phyloP scores from a whole-genome alignment of 1,140 invertebrate species.

The Cydia splendana region DNA sequence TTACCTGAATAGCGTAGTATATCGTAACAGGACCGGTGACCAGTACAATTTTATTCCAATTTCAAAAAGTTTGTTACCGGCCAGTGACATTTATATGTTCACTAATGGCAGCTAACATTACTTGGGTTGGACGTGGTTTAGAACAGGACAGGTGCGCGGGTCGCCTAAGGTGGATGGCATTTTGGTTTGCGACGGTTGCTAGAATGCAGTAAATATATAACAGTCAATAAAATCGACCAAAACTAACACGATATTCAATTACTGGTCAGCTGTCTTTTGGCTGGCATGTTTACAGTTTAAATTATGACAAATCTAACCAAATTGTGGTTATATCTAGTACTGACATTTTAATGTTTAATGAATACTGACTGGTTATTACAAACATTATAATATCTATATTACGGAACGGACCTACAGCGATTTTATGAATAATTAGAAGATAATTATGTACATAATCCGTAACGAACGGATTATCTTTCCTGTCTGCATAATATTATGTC shows the following conservation, averaged over 20 bases:
- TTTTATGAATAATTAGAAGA: background rate
- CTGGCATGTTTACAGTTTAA: background rate
- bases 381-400: background rate
- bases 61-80: background rate
- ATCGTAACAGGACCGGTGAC: background rate
- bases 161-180: constrained; percentile 48
- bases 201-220: background rate
- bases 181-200: constrained; percentile 40
- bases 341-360: too few species aligned
- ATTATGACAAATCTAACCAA: constrained; percentile 29
- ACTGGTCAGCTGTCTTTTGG: background rate
- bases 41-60: background rate
- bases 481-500: constrained; percentile 23
- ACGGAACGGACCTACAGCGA: background rate
- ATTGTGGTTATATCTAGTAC: background rate
- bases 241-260: constrained; percentile 17
- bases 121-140: constrained; percentile 34
- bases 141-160: constrained; percentile 42
- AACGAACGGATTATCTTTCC: constrained; percentile 27
- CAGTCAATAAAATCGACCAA: background rate
- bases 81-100: constrained; percentile 19
- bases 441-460: constrained; percentile 26
- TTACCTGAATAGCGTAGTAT: too few species aligned
- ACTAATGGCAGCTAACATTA: constrained; percentile 18
- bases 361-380: too few species aligned